Percentiles rank a stretch among this genome's conserved stretches.
Evolutionary conservation across 2,113 vertebrate genomes (phyloP).

Genomic region (Cygnus atratus): DNA sequence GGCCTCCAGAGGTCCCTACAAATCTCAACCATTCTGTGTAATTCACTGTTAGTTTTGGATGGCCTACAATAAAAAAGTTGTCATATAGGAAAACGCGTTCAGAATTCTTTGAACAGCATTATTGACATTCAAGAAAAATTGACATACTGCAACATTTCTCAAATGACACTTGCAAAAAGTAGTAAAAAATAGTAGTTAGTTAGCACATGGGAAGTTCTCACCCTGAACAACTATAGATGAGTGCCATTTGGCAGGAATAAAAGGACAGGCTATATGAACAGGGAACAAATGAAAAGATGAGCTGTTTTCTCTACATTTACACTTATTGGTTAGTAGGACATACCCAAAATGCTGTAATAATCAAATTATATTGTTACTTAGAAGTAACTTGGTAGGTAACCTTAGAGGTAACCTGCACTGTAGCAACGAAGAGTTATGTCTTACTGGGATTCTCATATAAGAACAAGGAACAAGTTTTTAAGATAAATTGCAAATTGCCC

Average conservation of each 20-base stretch:
- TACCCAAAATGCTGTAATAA: not conserved
- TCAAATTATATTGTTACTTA: not conserved
- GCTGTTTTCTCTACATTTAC: not conserved
- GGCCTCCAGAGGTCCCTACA: not conserved
- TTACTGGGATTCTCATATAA: not conserved
- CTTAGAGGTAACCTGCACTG: not conserved
- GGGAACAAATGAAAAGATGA: not conserved
- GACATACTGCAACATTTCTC: not conserved
- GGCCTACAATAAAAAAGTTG: not conserved
- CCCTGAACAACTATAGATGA: not conserved
- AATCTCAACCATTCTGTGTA: not conserved
- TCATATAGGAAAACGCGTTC: not conserved
- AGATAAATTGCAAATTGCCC: not conserved
- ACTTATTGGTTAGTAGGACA: not conserved
- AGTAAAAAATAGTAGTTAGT: not conserved
- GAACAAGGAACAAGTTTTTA: not conserved
- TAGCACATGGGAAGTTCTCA: not conserved
- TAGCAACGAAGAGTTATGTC: not conserved
- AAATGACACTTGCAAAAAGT: not conserved
- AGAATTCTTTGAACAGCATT: not conserved
- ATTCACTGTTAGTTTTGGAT: not conserved
- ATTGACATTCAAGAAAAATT: not conserved
- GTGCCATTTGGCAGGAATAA: not conserved
- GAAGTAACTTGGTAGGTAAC: not conserved
- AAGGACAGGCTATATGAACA: not conserved